Evolutionary conservation across 2,797 vertebrate species (phyloP).

Genomic region (Brotula barbata): DNA sequence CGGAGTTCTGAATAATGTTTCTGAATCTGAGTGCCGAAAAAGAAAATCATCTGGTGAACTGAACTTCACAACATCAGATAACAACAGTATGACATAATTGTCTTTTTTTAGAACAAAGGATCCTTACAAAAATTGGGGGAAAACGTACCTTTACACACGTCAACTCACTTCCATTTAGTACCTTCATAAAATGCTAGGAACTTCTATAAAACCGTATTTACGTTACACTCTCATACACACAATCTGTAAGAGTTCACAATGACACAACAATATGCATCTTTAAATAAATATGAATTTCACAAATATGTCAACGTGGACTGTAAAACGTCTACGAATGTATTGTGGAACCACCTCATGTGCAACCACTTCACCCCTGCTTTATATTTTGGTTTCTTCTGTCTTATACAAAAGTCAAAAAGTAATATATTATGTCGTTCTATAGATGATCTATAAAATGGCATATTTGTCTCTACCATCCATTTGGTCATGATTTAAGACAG

Average conservation of each 20-base stretch:
- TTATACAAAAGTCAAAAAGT: constrained; percentile 5
- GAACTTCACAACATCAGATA: neutral
- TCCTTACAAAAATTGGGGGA: constrained; percentile 42
- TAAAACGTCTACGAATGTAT: constrained; percentile 29
- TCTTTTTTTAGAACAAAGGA: constrained; percentile 23
- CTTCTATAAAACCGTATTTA: constrained; percentile 45
- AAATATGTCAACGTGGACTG: constrained; percentile 14
- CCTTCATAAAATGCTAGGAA: constrained; percentile 55
- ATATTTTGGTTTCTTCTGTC: constrained; percentile 19
- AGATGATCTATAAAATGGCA: constrained; percentile 8
- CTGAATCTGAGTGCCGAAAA: no score
- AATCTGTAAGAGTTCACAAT: constrained; percentile 48
- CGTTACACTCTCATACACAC: constrained; percentile 47
- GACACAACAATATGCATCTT: constrained; percentile 52
- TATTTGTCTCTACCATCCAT: constrained; percentile 6
- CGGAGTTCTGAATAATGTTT: neutral
- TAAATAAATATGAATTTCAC: constrained; percentile 71
- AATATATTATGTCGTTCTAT: neutral
- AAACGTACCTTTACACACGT: constrained; percentile 62
- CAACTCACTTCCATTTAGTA: constrained; percentile 32
- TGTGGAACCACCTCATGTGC: constrained; percentile 12
- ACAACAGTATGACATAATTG: constrained; percentile 6
- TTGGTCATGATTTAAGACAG: constrained; percentile 16
- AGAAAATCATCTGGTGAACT: no score
- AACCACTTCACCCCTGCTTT: constrained; percentile 4